Evolutionary conservation across 1,140 invertebrate species (phyloP).

Genomic region (Homarus americanus): DNA sequence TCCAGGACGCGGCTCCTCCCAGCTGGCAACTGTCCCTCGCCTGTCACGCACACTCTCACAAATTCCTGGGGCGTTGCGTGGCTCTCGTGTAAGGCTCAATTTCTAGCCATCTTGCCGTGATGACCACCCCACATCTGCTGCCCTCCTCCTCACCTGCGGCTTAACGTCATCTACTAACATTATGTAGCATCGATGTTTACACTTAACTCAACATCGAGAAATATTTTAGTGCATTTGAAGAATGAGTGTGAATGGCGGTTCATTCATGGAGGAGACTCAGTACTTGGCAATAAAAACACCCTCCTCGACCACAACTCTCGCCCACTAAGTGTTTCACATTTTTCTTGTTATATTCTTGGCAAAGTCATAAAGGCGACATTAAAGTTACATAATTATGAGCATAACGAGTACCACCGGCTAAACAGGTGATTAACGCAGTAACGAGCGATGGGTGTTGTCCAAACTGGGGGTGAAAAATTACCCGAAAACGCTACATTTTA

Average conservation of each 20-base stretch:
- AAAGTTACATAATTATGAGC: too few relatives aligned
- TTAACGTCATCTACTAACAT: conserved; percentile 6
- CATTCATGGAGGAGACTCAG: conserved; percentile 14
- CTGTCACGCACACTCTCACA: conserved; percentile 46
- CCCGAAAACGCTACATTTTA: too few relatives aligned
- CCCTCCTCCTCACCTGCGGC: neutral
- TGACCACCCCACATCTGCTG: conserved; percentile 28
- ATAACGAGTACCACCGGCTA: too few relatives aligned
- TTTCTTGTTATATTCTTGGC: neutral
- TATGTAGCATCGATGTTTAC: neutral
- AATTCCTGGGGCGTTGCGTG: conserved; percentile 42
- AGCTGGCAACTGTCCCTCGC: neutral
- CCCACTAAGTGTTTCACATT: conserved; percentile 38
- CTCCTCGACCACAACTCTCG: conserved; percentile 1
- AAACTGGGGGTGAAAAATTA: too few relatives aligned
- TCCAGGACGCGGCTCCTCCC: neutral
- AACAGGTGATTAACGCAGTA: too few relatives aligned
- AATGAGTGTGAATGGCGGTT: conserved; percentile 30
- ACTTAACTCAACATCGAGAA: neutral
- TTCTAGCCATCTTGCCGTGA: neutral
- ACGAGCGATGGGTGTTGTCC: too few relatives aligned
- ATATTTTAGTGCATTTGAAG: conserved; percentile 27
- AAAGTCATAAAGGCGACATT: too few relatives aligned
- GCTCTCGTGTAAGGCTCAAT: conserved; percentile 50
- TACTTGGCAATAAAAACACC: conserved; percentile 16